Percentiles rank a stretch among this genome's conserved stretches.
These are phyloP conservation scores for Orthosia cruda DNA, from an alignment of 2,888 invertebrate species.

Conservation along the genomic window DNA sequence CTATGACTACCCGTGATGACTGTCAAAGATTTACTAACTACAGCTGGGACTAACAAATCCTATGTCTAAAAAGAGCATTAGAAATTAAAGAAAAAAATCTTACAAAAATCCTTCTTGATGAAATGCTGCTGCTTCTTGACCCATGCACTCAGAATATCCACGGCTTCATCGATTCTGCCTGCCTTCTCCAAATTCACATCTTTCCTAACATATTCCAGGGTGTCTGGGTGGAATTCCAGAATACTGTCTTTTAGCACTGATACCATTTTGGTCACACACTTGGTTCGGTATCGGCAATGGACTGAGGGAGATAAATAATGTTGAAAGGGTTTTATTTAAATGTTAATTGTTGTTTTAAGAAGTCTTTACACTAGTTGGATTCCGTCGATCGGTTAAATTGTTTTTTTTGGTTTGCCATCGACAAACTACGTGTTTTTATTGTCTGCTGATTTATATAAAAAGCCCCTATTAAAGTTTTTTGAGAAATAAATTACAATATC, in stretches of 20 bases:
- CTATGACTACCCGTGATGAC: too few relatives aligned
- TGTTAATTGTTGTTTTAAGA: conserved; percentile 38
- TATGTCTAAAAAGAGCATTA: background rate
- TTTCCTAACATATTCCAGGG: conserved; percentile 68
- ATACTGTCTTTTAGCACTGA: conserved; percentile 48
- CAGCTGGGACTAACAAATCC: too few relatives aligned
- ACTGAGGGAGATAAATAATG: conserved; percentile 31
- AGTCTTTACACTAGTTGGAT: conserved; percentile 5
- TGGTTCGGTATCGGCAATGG: background rate
- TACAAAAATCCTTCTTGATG: conserved; percentile 73
- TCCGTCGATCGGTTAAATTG: background rate
- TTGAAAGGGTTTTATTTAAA: conserved; percentile 32
- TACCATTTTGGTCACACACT: conserved; percentile 63
- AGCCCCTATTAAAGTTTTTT: too few relatives aligned
- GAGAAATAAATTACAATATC: too few relatives aligned
- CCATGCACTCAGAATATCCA: conserved; percentile 76
- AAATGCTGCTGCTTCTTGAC: conserved; percentile 74
- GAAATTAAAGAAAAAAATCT: conserved; percentile 54
- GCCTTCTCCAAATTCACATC: conserved; percentile 69
- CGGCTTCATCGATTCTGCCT: conserved; percentile 72
- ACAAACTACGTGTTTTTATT: background rate
- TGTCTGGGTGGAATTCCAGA: conserved; percentile 68
- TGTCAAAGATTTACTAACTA: too few relatives aligned
- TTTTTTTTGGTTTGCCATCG: too few relatives aligned
- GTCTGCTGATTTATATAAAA: too few relatives aligned